Base-by-base conservation (phyloP, 2,797 vertebrate genomes). In the Eleutherodactylus coqui region DNA sequence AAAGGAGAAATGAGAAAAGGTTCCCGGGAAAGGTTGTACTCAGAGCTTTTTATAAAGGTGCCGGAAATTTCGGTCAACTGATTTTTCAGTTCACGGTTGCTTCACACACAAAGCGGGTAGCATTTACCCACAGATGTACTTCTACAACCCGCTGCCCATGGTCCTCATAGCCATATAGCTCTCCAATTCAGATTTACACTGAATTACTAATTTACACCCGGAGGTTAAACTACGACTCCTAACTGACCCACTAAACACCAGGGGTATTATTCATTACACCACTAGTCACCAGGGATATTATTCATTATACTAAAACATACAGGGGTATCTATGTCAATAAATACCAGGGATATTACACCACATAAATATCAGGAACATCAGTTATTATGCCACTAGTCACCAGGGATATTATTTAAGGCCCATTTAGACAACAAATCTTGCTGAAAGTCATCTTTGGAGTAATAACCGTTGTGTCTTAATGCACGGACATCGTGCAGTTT, bases 21-120 rank as follows among this genome's bases (percentile, higher is more conserved):
- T 80, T 64, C 51, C 47, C 13, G 29, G 27, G 34, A 67, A 86
- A 76, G 72, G 85, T 58, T 83, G 60, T 84, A 89, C 88, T 32
- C 43, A 1, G 14, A 55, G 75, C 53, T 58, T 78, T 24, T 16
- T 27, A 58, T 17, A 58, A 77, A 55, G 47, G 49, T 36, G 29
- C 17, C 32, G 11, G 75, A 21, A 9, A 21, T n/a, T 41, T 38
- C 51, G 41, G 34, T 43, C 34, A 5, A 14, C 11, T 27, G 27
- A 41, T 60, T 60, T 60, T 43, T 58, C 51, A 60, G 53, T 8
- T 51, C 67, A 13, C 4, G 24, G 36, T 11, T 19, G 69, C 38
- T 13, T n/a, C 36, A 70, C 62, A 19, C 32, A 19, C 6, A n/a
- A 41, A n/a, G 21, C 19, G 6, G 29, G n/a, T n/a, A n/a, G 13